Percentiles rank a stretch among this genome's conserved stretches.
Conservation (phyloP, 1,140 invertebrate species). For the Nephila pilipes region DNA sequence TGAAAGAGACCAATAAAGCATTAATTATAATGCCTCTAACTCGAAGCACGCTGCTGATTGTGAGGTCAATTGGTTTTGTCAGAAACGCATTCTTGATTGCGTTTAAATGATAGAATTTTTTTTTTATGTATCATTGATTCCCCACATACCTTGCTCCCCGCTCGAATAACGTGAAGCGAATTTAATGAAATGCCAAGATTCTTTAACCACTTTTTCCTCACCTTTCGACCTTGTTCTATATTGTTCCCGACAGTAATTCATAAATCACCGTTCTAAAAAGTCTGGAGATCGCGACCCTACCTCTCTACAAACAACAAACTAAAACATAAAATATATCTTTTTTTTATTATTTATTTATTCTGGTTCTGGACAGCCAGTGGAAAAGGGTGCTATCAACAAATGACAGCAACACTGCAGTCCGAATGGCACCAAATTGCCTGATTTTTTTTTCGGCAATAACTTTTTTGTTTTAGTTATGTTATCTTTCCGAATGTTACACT, state of each 20-base stretch:
- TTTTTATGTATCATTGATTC: conserved; percentile 14
- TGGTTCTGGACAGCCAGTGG: neutral
- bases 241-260: conserved; percentile 42
- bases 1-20: conserved; percentile 68
- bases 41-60: conserved; percentile 12
- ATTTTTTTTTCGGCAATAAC: neutral
- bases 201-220: conserved; percentile 20
- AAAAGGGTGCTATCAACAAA: conserved; percentile 45
- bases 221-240: conserved; percentile 51
- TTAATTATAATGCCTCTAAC: conserved; percentile 69
- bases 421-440: neutral
- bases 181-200: conserved; percentile 42
- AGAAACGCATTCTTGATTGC: conserved; percentile 28
- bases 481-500: no score
- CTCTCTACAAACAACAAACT: neutral
- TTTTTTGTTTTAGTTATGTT: neutral
- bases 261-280: conserved; percentile 46
- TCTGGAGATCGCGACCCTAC: conserved; percentile 15
- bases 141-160: neutral
- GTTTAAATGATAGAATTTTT: conserved; percentile 32
- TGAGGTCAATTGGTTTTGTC: conserved; percentile 66
- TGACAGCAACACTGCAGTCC: neutral
- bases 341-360: conserved; percentile 13
- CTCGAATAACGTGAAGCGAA: conserved; percentile 45
- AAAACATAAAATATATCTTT: conserved; percentile 4